Conservation (phyloP, 2,888 invertebrate genomes). For the Drosophila helvetica region DNA sequence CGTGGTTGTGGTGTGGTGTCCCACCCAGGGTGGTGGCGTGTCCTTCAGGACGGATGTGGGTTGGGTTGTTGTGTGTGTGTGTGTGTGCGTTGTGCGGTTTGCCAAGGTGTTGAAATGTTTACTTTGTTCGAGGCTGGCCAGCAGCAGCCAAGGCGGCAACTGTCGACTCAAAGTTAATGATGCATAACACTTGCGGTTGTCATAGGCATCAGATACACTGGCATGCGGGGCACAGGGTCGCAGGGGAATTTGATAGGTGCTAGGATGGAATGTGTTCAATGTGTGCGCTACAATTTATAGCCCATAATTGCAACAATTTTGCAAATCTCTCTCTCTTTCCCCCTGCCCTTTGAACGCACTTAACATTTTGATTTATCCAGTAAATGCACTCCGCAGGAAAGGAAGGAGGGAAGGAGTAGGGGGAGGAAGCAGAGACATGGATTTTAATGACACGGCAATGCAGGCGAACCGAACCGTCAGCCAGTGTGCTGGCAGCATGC, state of each 20-base stretch:
- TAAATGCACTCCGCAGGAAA: conserved; percentile 60
- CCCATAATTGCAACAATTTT: conserved; percentile 75
- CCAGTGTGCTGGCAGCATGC: background rate
- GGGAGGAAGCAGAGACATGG: background rate
- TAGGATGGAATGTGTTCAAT: background rate
- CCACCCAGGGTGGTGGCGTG: conserved; percentile 7
- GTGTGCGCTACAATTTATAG: conserved; percentile 59
- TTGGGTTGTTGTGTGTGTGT: conserved; percentile 45
- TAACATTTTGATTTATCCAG: conserved; percentile 68
- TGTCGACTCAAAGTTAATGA: conserved; percentile 74
- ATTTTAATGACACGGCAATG: conserved; percentile 1
- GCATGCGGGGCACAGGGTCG: background rate
- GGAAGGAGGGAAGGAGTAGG: conserved; percentile 2
- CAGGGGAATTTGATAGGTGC: conserved; percentile 2
- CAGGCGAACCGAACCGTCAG: background rate
- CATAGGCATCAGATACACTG: conserved; percentile 2
- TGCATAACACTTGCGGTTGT: conserved; percentile 69
- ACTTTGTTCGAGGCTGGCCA: conserved; percentile 59
- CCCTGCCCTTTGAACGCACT: conserved; percentile 37
- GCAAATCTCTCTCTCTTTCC: conserved; percentile 24
- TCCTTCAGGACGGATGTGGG: background rate
- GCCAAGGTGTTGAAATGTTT: conserved; percentile 76
- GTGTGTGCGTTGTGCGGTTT: conserved; percentile 69
- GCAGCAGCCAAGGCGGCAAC: conserved; percentile 38
- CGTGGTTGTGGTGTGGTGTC: conserved; percentile 52